Base-by-base conservation (phyloP, 2,797 vertebrate genomes). In the Artibeus lituratus region DNA sequence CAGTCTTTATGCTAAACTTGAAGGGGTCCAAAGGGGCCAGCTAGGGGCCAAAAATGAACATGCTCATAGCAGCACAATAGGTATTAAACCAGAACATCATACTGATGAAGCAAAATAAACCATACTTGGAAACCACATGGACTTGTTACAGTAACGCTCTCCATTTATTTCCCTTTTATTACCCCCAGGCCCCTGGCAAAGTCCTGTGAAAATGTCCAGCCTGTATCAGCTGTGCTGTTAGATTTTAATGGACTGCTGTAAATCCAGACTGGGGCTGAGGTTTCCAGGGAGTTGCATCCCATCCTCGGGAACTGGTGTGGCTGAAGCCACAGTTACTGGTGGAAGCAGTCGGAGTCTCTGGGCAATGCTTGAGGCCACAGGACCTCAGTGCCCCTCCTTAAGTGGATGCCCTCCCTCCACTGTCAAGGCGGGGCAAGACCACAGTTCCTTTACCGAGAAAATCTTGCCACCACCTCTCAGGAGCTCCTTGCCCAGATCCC, bases 81-180 rank as follows among this genome's bases (percentile, higher is more conserved):
- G 16, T 42, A 21, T 57, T 74, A 76, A 57, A 59, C 32, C 8
- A 9, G 57, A 65, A 24, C 37, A 44, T 77, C n/a, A 53, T 37
- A 12, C 29, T 7, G 39, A 80, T 22, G 49, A 76, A 89, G n/a
- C 3, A 10, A 72, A 90, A 74, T 35, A 62, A 93, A 47, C 47
- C 39, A 15, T 26, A 51, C 21, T 35, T 78, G 67, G 90, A 70
- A 77, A 85, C 5, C 53, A n/a, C 55, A 57, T 1, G 65, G 53
- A 84, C 83, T 89, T 67, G 35, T 89, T 72, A 89, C 0, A 70
- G 42, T 74, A 67, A 87, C 44, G 65, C 26, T 35, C 47, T 78
- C 89, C 73, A 35, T 35, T 78, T 91, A 53, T 87, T 87, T 90
- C 7, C 59, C 29, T 89, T 94, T 91, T 94, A 59, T 39, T 35